Evolutionary conservation across 2,797 vertebrate species (phyloP), one percentile per base, ranked within the genome.

Genomic region (Pyrrhura leucotis): DNA sequence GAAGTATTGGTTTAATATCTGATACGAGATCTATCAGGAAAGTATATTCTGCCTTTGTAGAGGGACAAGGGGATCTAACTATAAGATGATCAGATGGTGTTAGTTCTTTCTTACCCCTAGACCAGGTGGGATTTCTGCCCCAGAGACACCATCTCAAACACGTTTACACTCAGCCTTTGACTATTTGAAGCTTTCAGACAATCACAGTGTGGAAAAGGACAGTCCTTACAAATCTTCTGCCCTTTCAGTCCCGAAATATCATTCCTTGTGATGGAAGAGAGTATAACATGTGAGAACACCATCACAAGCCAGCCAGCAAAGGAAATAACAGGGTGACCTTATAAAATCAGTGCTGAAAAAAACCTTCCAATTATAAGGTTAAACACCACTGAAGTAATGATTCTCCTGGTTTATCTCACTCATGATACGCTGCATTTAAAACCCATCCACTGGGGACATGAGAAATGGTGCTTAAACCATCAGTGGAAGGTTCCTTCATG

Each of bases 201-300:
- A 90, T 93, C 82, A 54, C 69, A 76, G 88, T 93, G 65, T 86
- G 87, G 87, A 72, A 93, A 95, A 95, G 95, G 93, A 91, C 69
- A 88, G 69, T 72, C 65, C 92, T 95, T 88, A 84, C 68, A 88
- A 73, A 93, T 88, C 94, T 87, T 31, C 74, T 4, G 45, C 79
- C 91, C 82, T 96, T 96, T 94, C 88, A 91, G 63, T 89, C 93
- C 91, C 3, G 8, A 93, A 95, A 95, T 96, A 96, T 86, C 95
- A 83, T 94, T 95, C 73, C 94, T 75, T 95, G 76, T 94, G 94
- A 95, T 82, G 94, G 96, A 73, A 73, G 80, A 85, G 88, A 87
- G 95, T 78, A 95, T 89, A 95, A 89, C 77, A 90, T 94, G 87
- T 61, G 76, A 94, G 58, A 96, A 80, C 82, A 89, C 68, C 91